phyloP scores from a whole-genome alignment of 64 coral and sea anemone species.

The Montipora efflorescens region DNA sequence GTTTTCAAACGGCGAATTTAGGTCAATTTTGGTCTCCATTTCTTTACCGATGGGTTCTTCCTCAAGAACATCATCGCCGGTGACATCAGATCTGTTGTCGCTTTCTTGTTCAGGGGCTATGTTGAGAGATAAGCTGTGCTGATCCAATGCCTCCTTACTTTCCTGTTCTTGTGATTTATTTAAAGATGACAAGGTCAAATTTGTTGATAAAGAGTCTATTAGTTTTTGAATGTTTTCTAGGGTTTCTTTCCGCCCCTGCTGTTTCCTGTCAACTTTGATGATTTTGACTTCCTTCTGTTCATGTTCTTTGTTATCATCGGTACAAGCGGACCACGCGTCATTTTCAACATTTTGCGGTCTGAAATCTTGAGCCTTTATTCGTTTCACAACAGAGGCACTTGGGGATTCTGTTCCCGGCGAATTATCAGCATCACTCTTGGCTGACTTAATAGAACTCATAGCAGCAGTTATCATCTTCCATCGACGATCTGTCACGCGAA shows the following conservation, averaged over 20 bases:
- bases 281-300: not conserved
- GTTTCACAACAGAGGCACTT: not conserved
- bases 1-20: slow-evolving; percentile 37
- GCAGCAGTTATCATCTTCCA: not conserved
- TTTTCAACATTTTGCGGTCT: not conserved
- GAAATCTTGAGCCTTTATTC: not conserved
- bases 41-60: not conserved
- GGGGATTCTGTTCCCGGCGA: not conserved
- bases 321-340: too few species aligned
- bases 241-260: not conserved
- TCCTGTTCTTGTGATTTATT: slow-evolving; percentile 33
- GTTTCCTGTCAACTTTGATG: not conserved
- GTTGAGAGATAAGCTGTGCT: not conserved
- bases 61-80: not conserved
- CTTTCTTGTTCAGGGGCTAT: not conserved
- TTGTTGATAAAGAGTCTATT: not conserved
- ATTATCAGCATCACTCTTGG: not conserved
- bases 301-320: too few species aligned
- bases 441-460: slow-evolving; percentile 20
- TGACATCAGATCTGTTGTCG: not conserved
- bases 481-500: not conserved
- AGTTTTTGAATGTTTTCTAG: not conserved
- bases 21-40: not conserved
- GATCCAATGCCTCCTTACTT: not conserved
- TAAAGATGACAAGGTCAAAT: not conserved